Conservation (phyloP, 1,140 invertebrate species). For the Grapholita molesta region DNA sequence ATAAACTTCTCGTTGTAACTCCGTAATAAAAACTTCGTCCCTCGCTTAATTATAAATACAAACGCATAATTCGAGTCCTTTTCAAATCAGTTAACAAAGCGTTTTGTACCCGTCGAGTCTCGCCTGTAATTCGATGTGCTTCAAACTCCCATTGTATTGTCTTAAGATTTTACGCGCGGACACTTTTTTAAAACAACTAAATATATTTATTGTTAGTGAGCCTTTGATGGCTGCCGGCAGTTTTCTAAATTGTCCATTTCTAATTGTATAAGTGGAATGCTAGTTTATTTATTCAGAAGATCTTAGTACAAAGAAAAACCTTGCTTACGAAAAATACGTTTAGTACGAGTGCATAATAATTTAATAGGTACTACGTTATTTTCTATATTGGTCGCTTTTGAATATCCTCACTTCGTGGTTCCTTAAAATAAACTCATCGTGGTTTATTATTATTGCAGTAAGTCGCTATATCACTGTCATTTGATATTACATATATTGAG, state of each 20-base stretch:
- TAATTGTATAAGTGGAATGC: background rate
- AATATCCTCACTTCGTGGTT: too few species aligned
- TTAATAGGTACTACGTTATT: too few species aligned
- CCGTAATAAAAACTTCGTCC: background rate
- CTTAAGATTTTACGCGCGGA: slow-evolving; percentile 8
- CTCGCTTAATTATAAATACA: slow-evolving; percentile 2
- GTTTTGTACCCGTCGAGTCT: slow-evolving; percentile 9
- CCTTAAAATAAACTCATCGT: too few species aligned
- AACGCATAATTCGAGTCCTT: background rate
- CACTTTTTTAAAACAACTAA: background rate
- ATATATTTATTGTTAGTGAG: background rate
- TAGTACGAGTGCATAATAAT: too few species aligned
- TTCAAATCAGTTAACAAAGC: slow-evolving; percentile 4
- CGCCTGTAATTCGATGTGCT: slow-evolving; percentile 13
- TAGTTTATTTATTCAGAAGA: too few species aligned
- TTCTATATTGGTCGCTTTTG: too few species aligned
- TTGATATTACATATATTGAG: too few species aligned
- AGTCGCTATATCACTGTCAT: too few species aligned
- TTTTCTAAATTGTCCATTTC: background rate
- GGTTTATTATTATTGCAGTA: too few species aligned
- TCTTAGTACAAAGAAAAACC: too few species aligned
- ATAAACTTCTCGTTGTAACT: background rate
- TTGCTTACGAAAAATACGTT: too few species aligned
- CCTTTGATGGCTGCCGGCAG: background rate
- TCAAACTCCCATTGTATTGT: slow-evolving; percentile 15